Base-by-base conservation (phyloP, 2,888 invertebrate species). In the Uropetala carovei region DNA sequence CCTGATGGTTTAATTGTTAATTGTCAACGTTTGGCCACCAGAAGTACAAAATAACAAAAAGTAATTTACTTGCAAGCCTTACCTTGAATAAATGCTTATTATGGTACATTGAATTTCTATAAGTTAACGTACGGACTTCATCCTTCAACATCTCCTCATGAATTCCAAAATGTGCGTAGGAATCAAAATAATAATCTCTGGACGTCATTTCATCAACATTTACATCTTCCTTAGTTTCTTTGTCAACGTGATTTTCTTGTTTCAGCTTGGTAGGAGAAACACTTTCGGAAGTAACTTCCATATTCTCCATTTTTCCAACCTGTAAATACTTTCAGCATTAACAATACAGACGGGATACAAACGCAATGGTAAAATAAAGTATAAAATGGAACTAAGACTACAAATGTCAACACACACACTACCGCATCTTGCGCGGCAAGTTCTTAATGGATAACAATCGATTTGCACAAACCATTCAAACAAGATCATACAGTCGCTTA, bases 111-210 rank as follows among this genome's bases (percentile, higher is more conserved):
- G 99, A 99, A 95, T 99, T 99, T 92, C 99, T 97, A 95, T 99
- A 99, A 0, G 99, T 99, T 93, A 99, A 96, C 22, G 99, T 99
- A 92, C 99, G 97, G 58, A 99, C 99, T 96, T 99, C 99, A 95
- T 99, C 99, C 95, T 99, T 99, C 93, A 99, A 96, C 99, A 99
- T 99, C 96, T 99, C 99, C 96, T 99, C 99, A 95, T 99, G 99
- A 94, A 99, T 99, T 85, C 99, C 99, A 95, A 99, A 99, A 96
- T 99, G 99, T 91, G 99, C 99, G 95, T 99, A 99, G 0, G 99
- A 99, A 95, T 99, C 99, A 95, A 99, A 99, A 95, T 99, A 99
- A 95, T 99, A 99, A 95, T 99, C 99, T 94, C 99, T 97, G 10
- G 99, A 99, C 2, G 99, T 99, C 99, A 99, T 99, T 94, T 99